Evolutionary conservation across 1,140 invertebrate genomes (phyloP).

Genomic region (Trachymyrmex cornetzi): DNA sequence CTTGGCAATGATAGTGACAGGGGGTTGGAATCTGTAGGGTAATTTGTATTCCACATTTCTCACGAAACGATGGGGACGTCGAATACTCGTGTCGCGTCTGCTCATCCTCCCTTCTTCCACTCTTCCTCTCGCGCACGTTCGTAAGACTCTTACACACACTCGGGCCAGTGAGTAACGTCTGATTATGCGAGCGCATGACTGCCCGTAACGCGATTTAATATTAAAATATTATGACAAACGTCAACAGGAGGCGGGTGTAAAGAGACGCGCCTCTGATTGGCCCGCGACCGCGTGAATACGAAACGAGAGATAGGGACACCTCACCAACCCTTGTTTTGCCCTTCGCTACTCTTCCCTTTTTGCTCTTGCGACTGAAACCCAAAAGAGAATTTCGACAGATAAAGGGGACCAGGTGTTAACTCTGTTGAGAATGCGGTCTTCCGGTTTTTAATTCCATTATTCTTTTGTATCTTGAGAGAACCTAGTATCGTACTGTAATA

Average conservation of each 20-base stretch:
- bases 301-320: conserved; percentile 78
- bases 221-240: conserved; percentile 88
- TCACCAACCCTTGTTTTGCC: conserved; percentile 68
- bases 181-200: conserved; percentile 87
- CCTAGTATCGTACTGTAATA: not conserved
- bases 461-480: conserved; percentile 27
- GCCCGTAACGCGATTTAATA: conserved; percentile 87
- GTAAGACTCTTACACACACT: conserved; percentile 67
- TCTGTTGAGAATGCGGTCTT: conserved; percentile 56
- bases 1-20: conserved; percentile 55
- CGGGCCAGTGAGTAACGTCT: conserved; percentile 80
- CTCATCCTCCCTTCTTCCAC: conserved; percentile 50
- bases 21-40: conserved; percentile 73
- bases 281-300: conserved; percentile 84
- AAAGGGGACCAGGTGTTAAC: conserved; percentile 54
- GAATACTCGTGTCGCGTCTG: conserved; percentile 75
- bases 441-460: conserved; percentile 52
- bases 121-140: conserved; percentile 31
- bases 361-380: conserved; percentile 44
- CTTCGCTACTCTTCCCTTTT: conserved; percentile 54
- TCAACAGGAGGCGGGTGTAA: conserved; percentile 84
- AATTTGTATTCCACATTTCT: conserved; percentile 86
- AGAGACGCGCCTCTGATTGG: conserved; percentile 85
- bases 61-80: conserved; percentile 77
- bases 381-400: conserved; percentile 40